These are phyloP conservation scores for Acleris literana DNA, from an alignment of 2,888 invertebrate species.

Conservation along the genomic window DNA sequence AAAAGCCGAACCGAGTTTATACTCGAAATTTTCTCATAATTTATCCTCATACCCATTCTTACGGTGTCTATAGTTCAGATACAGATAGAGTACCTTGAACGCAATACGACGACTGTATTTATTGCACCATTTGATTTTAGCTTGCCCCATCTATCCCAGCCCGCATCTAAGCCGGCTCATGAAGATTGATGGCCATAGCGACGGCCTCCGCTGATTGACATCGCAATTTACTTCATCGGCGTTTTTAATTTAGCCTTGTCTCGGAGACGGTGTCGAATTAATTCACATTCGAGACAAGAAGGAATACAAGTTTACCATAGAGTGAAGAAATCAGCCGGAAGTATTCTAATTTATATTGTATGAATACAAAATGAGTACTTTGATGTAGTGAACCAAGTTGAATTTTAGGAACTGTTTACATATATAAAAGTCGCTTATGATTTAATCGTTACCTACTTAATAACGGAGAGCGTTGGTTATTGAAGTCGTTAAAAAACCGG, in stretches of 20 bases:
- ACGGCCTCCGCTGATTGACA: constrained; percentile 71
- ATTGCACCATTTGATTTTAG: constrained; percentile 21
- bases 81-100: neutral
- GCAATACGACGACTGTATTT: neutral
- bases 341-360: too few relatives aligned
- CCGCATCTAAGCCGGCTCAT: constrained; percentile 51
- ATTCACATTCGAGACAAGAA: constrained; percentile 45
- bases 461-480: too few relatives aligned
- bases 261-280: constrained; percentile 48
- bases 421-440: too few relatives aligned
- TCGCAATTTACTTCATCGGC: constrained; percentile 76
- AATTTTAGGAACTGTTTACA: too few relatives aligned
- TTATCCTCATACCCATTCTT: too few relatives aligned
- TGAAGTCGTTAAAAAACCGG: too few relatives aligned
- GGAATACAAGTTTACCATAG: neutral
- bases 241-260: constrained; percentile 74
- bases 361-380: too few relatives aligned
- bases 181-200: constrained; percentile 75
- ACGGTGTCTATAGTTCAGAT: too few relatives aligned
- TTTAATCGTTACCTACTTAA: too few relatives aligned
- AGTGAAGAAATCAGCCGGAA: neutral
- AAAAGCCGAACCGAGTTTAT: too few relatives aligned
- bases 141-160: constrained; percentile 30
- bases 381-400: too few relatives aligned
- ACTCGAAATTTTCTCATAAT: too few relatives aligned